Base-by-base conservation (phyloP, 2,113 vertebrate genomes). In the Anser brachyrhynchus region DNA sequence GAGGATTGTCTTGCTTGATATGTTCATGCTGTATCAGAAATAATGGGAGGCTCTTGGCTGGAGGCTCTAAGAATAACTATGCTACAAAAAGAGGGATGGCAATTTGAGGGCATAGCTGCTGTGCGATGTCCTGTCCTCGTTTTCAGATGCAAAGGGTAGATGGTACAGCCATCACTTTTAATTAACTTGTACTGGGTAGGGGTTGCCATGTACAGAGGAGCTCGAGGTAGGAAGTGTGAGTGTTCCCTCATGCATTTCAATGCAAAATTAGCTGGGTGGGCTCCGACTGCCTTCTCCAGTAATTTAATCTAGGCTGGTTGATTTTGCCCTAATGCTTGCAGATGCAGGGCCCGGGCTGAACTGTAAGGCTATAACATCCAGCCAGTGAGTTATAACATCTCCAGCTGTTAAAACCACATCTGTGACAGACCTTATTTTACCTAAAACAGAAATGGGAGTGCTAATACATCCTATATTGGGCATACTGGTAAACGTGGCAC, bases 11-110 rank as follows among this genome's bases (percentile, higher is more conserved):
- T 81, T 62, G 76, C 66, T 11, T 65, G 87, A 80, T 95, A 55
- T 69, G 61, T 72, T 90, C 76, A 74, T 78, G 65, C 83, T 67
- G n/a, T 46, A 94, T 73, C 70, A 1, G 31, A 89, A 89, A 72
- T 95, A 95, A 94, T 61, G 72, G 79, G 57, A 91, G 25, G 67
- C 37, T 92, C 31, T 79, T 82, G 84, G 84, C 93, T 90, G 91
- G 82, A 91, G 87, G 75, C 82, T 92, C 72, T 74, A 55, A 74
- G 82, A 64, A 79, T 83, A 92, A 7, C 87, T 18, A 11, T 16
- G 78, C n/a, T 73, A 25, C 14, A 15, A 58, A n/a, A 70, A 69
- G 57, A 88, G 22, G 43, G 83, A 71, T 54, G 28, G 10, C 59
- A 84, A 26, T 64, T 39, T 20, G 59, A 93, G 61, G 55, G 73